Conservation (phyloP, 2,113 vertebrate species). For the Rhipidura dahli region DNA sequence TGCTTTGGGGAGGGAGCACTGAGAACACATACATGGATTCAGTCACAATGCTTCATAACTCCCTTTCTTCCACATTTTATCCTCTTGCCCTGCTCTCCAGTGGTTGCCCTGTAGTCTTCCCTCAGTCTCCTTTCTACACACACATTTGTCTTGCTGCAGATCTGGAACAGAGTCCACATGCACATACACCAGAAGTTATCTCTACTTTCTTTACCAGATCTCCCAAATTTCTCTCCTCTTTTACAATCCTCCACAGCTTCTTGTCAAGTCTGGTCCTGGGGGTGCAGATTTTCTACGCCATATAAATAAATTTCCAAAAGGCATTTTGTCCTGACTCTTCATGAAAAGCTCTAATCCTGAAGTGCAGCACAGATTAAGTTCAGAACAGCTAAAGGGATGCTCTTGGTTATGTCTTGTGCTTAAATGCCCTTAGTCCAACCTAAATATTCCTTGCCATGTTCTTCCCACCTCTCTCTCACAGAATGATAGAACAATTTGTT, state of each 20-base stretch:
- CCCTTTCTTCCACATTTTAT: background rate
- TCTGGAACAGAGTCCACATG: background rate
- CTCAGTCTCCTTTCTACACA: background rate
- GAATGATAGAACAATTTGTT: background rate
- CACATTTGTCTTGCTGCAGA: background rate
- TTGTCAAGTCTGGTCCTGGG: background rate
- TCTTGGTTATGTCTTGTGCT: background rate
- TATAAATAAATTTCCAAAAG: background rate
- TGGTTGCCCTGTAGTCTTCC: background rate
- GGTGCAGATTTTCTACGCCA: background rate
- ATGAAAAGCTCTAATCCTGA: background rate
- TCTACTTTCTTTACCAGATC: background rate
- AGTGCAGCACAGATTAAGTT: background rate
- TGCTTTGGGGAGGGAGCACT: background rate
- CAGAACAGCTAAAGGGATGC: background rate
- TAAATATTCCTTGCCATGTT: background rate
- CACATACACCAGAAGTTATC: background rate
- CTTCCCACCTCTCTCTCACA: background rate
- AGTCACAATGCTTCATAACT: background rate
- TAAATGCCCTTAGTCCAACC: background rate
- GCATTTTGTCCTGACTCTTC: background rate
- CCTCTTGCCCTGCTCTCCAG: background rate
- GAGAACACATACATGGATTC: background rate
- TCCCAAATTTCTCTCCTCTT: background rate
- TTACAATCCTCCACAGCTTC: background rate